A percentile compares a stretch with the other conserved stretches of the same genome.
Evolutionary conservation across 2,888 invertebrate genomes (phyloP).

Genomic region (Caenorhabditis sulstoni): DNA sequence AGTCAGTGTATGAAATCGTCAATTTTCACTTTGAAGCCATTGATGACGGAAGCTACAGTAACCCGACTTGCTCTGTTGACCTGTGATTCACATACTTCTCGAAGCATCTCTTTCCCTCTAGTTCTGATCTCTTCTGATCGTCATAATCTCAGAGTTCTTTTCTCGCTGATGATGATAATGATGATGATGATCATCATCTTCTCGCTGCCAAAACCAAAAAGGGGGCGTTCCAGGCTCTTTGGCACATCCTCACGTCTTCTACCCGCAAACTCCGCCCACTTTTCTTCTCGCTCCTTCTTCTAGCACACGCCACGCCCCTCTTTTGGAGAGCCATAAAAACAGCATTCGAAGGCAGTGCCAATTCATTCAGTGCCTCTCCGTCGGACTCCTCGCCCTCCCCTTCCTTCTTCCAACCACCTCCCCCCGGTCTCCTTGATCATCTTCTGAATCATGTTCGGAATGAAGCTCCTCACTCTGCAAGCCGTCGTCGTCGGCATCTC

Average conservation of each 20-base stretch:
- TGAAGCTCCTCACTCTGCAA: conserved; percentile 8
- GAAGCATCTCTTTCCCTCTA: no score
- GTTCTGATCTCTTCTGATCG: no score
- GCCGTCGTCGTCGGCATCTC: conserved; percentile 4
- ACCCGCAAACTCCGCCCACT: conserved; percentile 13
- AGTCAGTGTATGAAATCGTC: no score
- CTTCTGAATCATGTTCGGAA: not conserved
- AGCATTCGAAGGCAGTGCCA: conserved; percentile 19
- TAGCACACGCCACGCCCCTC: not conserved
- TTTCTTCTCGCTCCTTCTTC: not conserved
- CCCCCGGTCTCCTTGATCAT: conserved; percentile 2
- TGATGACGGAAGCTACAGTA: no score
- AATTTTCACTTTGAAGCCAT: no score
- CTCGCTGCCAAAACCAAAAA: no score
- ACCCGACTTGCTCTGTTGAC: no score
- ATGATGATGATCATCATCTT: no score
- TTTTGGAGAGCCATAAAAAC: conserved; percentile 18
- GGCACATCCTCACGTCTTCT: conserved; percentile 1
- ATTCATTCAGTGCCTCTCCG: conserved; percentile 13
- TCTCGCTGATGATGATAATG: no score
- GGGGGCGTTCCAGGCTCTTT: no score
- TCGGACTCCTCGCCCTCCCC: not conserved
- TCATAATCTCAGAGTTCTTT: no score
- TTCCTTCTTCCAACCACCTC: not conserved
- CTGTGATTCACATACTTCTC: no score